phyloP scores from a whole-genome alignment of 2,113 vertebrate species.

The Pampusana beccarii region DNA sequence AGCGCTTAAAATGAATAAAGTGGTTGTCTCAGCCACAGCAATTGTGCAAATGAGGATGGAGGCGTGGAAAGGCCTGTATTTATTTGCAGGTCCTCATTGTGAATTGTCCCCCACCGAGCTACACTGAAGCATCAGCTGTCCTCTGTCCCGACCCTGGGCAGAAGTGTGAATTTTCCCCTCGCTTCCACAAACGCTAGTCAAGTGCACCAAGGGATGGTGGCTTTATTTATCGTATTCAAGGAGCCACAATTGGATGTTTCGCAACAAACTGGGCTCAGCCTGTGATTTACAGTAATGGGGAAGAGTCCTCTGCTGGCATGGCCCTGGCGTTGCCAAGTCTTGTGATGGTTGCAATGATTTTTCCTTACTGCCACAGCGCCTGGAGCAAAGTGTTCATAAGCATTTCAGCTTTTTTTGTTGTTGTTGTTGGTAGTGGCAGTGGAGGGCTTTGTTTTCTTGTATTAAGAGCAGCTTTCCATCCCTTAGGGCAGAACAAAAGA shows the following conservation, averaged over 20 bases:
- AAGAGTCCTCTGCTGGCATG: conserved; percentile 32
- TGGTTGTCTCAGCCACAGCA: neutral
- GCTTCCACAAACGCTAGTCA: neutral
- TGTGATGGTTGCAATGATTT: conserved; percentile 63
- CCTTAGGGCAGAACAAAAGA: conserved; percentile 62
- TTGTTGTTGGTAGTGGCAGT: conserved; percentile 39
- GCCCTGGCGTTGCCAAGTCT: conserved; percentile 43
- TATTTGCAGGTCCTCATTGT: neutral
- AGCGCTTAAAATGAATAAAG: neutral
- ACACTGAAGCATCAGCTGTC: neutral
- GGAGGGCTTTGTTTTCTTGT: conserved; percentile 62
- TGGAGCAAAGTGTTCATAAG: conserved; percentile 57
- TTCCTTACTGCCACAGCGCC: conserved; percentile 43
- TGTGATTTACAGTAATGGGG: conserved; percentile 33
- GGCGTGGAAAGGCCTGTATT: neutral
- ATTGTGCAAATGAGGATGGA: neutral
- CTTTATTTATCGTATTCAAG: conserved; percentile 8
- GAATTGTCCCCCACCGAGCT: neutral
- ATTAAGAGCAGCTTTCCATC: conserved; percentile 65
- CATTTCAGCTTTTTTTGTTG: neutral
- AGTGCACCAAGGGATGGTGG: neutral
- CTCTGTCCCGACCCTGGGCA: neutral
- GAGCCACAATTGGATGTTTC: conserved; percentile 22
- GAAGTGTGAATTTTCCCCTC: neutral
- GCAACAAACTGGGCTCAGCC: conserved; percentile 19